Conservation (phyloP, 2,888 invertebrate genomes). For the Scaptomyza flava region DNA sequence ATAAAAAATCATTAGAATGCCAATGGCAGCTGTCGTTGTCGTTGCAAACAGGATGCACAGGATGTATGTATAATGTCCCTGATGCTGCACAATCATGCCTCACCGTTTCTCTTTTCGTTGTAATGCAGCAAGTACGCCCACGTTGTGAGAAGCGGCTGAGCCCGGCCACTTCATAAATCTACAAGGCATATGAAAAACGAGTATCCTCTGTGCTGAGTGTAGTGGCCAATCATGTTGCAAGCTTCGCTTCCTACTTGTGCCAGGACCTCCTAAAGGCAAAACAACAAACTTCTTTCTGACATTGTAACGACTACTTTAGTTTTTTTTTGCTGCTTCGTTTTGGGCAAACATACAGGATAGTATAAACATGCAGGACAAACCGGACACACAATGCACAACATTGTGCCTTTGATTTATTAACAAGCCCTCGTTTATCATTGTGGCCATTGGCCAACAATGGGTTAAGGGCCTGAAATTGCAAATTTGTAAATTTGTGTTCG, state of each 20-base stretch:
- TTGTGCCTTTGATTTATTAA: constrained; percentile 73
- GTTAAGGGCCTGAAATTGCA: constrained; percentile 63
- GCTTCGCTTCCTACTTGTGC: constrained; percentile 26
- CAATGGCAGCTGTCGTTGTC: constrained; percentile 54
- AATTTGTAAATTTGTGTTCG: constrained; percentile 44
- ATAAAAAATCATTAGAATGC: constrained; percentile 77
- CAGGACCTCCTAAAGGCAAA: constrained; percentile 25
- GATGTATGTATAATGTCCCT: constrained; percentile 28
- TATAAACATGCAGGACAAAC: constrained; percentile 18
- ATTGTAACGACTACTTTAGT: constrained; percentile 52
- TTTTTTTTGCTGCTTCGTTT: constrained; percentile 8
- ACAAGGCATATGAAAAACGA: constrained; percentile 78
- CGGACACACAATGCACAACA: constrained; percentile 39
- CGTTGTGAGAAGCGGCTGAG: constrained; percentile 41
- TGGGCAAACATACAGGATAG: constrained; percentile 20
- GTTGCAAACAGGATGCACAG: constrained; percentile 46
- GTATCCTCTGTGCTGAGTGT: constrained; percentile 69
- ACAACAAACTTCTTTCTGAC: constrained; percentile 62
- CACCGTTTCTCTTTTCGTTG: not conserved
- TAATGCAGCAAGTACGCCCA: constrained; percentile 27
- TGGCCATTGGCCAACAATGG: constrained; percentile 72
- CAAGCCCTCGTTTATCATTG: constrained; percentile 76
- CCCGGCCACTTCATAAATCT: constrained; percentile 74
- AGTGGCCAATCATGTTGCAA: constrained; percentile 72
- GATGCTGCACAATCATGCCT: not conserved